Base-by-base conservation (phyloP, 2,888 invertebrate genomes). In the Drosophila bunnanda region DNA sequence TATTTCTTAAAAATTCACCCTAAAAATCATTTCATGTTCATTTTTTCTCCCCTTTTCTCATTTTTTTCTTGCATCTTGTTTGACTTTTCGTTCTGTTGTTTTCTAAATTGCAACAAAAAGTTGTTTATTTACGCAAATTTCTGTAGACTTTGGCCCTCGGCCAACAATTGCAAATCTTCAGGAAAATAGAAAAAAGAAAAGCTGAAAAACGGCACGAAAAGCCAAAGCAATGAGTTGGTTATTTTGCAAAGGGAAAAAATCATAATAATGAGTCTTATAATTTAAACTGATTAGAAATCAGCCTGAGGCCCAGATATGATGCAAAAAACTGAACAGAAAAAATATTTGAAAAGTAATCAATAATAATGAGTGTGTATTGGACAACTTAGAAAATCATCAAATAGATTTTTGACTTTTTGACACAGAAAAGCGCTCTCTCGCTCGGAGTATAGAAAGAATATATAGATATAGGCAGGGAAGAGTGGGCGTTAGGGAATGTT, bases 71-170 rank as follows among this genome's bases (percentile, higher is more conserved):
- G 32, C 39, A 57, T 52, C 43, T 36, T 67, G 56, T 68, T 68
- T 68, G 58, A n/a, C 59, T 57, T 70, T 70, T 57, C 28, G 34
- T 66, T 66, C 28, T 54, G 68, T 68, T 68, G 68, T 50, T 68
- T 68, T 44, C 69, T 71, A 80, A 86, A 83, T 76, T 86, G 83
- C 87, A 84, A 81, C 87, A 80, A 88, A 88, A 80, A 78, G 83
- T 80, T 88, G 87, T 86, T 83, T 87, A 83, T 86, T 83, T 83
- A 83, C 89, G 89, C 89, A 80, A 86, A 88, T 87, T 80, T 73
- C 60, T 86, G 84, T 83, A 83, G 88, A 88, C 88, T 88, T 88
- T 83, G 83, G 83, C 67, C n/a, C 15, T 9, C 20, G 59, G 89
- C 83, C 89, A 83, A 62, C 50, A 73, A 83, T 86, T 81, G 73